Conservation (phyloP, 2,888 invertebrate genomes). For the Nomada hirtipes region DNA sequence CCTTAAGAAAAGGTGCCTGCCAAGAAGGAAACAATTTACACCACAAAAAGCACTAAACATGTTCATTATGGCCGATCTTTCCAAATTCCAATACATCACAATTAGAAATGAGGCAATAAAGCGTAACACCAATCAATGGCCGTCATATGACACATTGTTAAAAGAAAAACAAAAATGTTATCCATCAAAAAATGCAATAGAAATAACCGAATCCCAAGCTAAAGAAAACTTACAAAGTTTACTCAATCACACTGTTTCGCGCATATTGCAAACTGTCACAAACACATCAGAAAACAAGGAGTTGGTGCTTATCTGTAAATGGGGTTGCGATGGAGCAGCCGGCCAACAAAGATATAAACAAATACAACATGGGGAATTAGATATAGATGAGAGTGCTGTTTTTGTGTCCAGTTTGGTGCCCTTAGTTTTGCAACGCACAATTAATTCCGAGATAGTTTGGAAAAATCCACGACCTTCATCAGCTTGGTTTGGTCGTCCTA, state of each 20-base stretch:
- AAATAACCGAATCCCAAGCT: constrained; percentile 5
- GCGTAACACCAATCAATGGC: background rate
- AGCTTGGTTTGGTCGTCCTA: too few relatives aligned
- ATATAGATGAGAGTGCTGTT: too few relatives aligned
- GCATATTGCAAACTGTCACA: constrained; percentile 19
- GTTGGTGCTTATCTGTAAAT: too few relatives aligned
- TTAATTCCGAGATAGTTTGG: too few relatives aligned
- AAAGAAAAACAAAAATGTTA: constrained; percentile 16
- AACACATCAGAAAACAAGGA: constrained; percentile 15
- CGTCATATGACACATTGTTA: constrained; percentile 11
- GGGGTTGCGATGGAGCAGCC: too few relatives aligned
- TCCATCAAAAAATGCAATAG: background rate
- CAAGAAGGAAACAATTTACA: background rate
- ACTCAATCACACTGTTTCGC: constrained; percentile 7
- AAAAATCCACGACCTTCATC: too few relatives aligned
- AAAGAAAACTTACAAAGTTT: constrained; percentile 30
- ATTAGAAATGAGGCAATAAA: constrained; percentile 34
- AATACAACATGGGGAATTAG: too few relatives aligned
- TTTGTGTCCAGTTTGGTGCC: too few relatives aligned
- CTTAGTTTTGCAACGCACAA: too few relatives aligned
- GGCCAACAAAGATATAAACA: too few relatives aligned
- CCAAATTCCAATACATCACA: constrained; percentile 21
- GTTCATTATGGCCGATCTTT: constrained; percentile 22
- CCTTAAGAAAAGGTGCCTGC: background rate
- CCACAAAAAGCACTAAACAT: constrained; percentile 7